Base-by-base conservation (phyloP, 2,888 invertebrate genomes). In the Calliopum simillimum region DNA sequence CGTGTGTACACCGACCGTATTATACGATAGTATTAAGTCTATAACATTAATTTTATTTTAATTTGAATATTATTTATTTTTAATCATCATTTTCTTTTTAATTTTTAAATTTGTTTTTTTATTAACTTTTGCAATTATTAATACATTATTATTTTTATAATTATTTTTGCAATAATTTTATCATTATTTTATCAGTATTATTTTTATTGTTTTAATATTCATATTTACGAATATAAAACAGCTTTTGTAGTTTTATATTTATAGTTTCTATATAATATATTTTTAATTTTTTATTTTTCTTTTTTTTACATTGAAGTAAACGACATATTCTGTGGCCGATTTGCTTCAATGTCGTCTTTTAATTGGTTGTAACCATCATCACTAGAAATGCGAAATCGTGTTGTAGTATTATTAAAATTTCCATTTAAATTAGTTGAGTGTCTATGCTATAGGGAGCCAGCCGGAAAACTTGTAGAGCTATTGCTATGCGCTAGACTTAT, bases 401-500 rank as follows among this genome's bases (percentile, higher is more conserved):
- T 78, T 73, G 75, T 76, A 71, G 70, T 71, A 68, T 70, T 74
- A 75, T 77, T 84, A 81, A 82, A 81, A 82, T 81, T 83, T 79
- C 80, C 80, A 80, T 82, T 83, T 78, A 79, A 81, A 81, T 80
- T 76, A 75, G 75, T 81, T 76, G 69, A 71, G 77, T 80, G 79
- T 79, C 78, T 84, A 81, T 86, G 86, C 88, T 90, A 91, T 84
- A 91, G 90, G 87, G 91, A 92, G 87, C 92, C 92, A 84, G 94
- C 93, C 78, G 94, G 94, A 88, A 95, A 95, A 88, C 94, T 94
- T 83, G 94, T 94, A 81, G 96, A 95, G 88, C 96, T 96, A 90
- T 95, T 95, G 90, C 95, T 96, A 89, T 96, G 95, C 77, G 96
- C 96, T 87, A 98, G 91, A 88, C 97, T 97, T 83, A 95, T 89